Evolutionary conservation across 2,113 vertebrate genomes (phyloP).

Genomic region (Labeo catla): DNA sequence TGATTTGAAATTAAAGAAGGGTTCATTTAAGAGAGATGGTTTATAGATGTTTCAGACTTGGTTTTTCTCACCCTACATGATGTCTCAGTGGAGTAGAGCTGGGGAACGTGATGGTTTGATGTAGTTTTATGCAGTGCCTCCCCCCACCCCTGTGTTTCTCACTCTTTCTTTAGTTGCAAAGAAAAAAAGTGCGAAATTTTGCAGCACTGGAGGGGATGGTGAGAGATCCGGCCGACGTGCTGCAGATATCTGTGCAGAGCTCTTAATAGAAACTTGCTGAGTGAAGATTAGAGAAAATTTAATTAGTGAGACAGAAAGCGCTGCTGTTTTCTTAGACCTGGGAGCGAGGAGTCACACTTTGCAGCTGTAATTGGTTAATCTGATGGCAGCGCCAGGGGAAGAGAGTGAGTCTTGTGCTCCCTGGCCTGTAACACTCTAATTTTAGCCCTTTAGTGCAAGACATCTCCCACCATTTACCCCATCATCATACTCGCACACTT

Average conservation of each 20-base stretch:
- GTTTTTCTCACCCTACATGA: background rate
- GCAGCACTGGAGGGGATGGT: background rate
- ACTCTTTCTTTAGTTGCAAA: constrained; percentile 16
- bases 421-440: constrained; percentile 43
- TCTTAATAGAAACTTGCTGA: constrained; percentile 37
- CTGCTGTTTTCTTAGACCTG: constrained; percentile 40
- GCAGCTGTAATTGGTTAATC: constrained; percentile 65
- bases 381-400: constrained; percentile 54
- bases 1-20: background rate
- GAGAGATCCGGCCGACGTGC: background rate
- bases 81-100: background rate
- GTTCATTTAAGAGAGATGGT: background rate
- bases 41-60: background rate
- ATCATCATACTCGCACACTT: background rate
- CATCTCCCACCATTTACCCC: background rate
- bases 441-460: constrained; percentile 18
- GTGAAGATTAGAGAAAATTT: constrained; percentile 43
- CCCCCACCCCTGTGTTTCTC: background rate
- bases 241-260: background rate
- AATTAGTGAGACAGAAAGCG: constrained; percentile 43
- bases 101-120: background rate
- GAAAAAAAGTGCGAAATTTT: background rate
- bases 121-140: background rate
- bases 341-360: constrained; percentile 47
- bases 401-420: constrained; percentile 15